Percentiles rank a stretch among this genome's conserved stretches.
Evolutionary conservation across 2,113 vertebrate genomes (phyloP).

Genomic region (Saccopteryx bilineata): DNA sequence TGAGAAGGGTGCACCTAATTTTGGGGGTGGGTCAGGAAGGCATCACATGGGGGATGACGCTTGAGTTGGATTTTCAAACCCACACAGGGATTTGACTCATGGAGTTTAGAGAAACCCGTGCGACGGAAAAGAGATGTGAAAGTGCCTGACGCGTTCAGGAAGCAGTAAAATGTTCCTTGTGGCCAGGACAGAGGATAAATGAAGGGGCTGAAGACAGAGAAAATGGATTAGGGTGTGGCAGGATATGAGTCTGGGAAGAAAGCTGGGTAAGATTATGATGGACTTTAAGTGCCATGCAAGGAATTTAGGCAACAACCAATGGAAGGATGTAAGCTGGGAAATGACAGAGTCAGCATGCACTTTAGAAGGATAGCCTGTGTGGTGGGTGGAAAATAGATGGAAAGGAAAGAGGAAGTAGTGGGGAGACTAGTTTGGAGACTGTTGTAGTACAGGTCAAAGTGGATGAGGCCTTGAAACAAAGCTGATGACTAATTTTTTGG

Average conservation of each 20-base stretch:
- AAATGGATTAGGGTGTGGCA: background rate
- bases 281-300: background rate
- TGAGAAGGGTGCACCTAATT: slow-evolving; percentile 2
- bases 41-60: background rate
- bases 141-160: background rate
- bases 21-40: background rate
- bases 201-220: background rate
- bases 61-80: background rate
- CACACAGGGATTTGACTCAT: background rate
- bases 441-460: background rate
- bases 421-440: background rate
- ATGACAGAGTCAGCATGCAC: background rate
- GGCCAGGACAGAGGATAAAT: background rate
- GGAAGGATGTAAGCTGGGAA: background rate
- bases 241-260: background rate
- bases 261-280: background rate
- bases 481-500: background rate
- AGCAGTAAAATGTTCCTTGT: background rate
- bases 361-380: background rate
- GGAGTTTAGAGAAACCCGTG: background rate
- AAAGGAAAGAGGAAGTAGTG: background rate
- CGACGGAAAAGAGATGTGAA: background rate
- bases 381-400: background rate
- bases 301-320: background rate
- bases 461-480: background rate